A percentile compares a stretch with the other conserved stretches of the same genome.
These are phyloP conservation scores for Drosophila truncata DNA, from an alignment of 1,140 invertebrate species.

Conservation along the genomic window DNA sequence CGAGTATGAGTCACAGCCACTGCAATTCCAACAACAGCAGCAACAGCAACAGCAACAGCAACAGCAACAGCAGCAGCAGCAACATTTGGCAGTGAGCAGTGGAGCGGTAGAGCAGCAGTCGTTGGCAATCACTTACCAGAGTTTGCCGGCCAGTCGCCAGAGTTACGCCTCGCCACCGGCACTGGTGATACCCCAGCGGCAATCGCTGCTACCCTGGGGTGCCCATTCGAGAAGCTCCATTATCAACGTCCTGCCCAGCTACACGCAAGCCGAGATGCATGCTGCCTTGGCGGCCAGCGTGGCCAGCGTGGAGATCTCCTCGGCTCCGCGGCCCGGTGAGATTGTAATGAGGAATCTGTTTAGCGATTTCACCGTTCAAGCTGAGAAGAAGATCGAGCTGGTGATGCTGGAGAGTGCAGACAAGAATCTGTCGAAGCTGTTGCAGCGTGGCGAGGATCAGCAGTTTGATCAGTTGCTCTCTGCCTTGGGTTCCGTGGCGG, in stretches of 20 bases:
- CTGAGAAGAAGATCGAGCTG: slow-evolving; percentile 97
- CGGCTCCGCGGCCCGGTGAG: slow-evolving; percentile 91
- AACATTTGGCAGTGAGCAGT: slow-evolving; percentile 38
- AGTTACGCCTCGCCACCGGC: slow-evolving; percentile 71
- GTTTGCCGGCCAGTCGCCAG: slow-evolving; percentile 58
- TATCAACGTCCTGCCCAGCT: slow-evolving; percentile 76
- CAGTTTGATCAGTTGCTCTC: slow-evolving; percentile 98
- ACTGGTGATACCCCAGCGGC: slow-evolving; percentile 75
- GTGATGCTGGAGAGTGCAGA: slow-evolving; percentile 96
- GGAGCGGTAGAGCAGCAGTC: slow-evolving; percentile 37
- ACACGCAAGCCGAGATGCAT: slow-evolving; percentile 75
- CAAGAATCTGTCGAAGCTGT: slow-evolving; percentile 95
- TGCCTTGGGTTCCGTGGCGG: slow-evolving; percentile 96
- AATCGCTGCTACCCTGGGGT: slow-evolving; percentile 82
- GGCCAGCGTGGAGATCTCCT: slow-evolving; percentile 64
- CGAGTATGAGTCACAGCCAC: slow-evolving; percentile 73
- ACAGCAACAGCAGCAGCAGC: slow-evolving; percentile 33
- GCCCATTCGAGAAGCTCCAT: slow-evolving; percentile 79
- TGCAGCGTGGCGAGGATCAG: slow-evolving; percentile 97
- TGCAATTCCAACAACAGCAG: slow-evolving; percentile 52
- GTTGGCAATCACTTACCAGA: slow-evolving; percentile 58
- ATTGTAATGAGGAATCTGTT: slow-evolving; percentile 98
- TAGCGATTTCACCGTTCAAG: slow-evolving; percentile 96
- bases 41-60: slow-evolving; percentile 47
- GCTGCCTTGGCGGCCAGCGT: slow-evolving; percentile 68